Percentiles rank a stretch among this genome's conserved stretches.
These are phyloP conservation scores for Chiroxiphia lanceolata DNA, from an alignment of 2,797 vertebrate species.

Conservation along the genomic window DNA sequence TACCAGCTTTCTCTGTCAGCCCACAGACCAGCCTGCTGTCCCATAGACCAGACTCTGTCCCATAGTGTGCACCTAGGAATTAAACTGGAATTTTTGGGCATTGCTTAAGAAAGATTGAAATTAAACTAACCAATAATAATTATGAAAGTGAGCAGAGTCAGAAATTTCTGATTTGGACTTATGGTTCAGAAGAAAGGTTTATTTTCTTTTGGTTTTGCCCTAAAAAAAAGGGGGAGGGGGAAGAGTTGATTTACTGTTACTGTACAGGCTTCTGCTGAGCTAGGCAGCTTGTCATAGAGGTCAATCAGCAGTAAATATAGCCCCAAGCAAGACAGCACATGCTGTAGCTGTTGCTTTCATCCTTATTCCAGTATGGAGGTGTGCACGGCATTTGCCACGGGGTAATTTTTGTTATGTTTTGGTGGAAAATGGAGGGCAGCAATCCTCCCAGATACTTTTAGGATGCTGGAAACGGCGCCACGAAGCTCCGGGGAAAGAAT, in stretches of 20 bases:
- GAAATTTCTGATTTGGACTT: background rate
- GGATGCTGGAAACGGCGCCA: background rate
- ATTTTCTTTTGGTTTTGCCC: background rate
- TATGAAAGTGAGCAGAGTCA: background rate
- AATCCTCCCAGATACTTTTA: background rate
- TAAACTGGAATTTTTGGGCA: background rate
- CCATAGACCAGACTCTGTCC: background rate
- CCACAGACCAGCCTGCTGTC: background rate
- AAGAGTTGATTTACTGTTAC: background rate
- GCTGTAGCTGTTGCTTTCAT: background rate
- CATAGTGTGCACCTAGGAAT: background rate
- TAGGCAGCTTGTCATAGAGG: background rate
- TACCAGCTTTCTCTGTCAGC: background rate
- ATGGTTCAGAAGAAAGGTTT: background rate
- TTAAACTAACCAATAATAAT: background rate
- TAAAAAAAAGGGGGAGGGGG: fast-evolving
- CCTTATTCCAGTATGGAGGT: background rate
- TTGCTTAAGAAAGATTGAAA: background rate
- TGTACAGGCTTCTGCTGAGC: slow-evolving; percentile 16
- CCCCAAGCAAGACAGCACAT: background rate
- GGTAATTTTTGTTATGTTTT: slow-evolving; percentile 14
- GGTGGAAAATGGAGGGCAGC: background rate
- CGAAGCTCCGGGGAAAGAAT: background rate
- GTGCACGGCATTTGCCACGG: background rate
- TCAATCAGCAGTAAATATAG: background rate